These are phyloP conservation scores for Vesta saturnalis DNA, from an alignment of 2,888 invertebrate species.

Conservation along the genomic window DNA sequence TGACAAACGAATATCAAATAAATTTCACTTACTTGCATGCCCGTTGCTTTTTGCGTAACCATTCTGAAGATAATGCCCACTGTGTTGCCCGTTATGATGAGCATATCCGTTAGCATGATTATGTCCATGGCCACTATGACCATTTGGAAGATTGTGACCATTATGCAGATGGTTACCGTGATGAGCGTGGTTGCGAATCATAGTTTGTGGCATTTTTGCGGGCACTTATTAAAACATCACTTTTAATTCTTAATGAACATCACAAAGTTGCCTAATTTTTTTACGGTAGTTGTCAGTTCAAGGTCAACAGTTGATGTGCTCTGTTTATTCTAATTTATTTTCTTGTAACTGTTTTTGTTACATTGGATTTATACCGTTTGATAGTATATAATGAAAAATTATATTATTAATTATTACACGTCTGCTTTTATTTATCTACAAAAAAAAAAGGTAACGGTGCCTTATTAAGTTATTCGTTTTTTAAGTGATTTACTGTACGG, in stretches of 20 bases:
- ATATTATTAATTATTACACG: constrained; percentile 24
- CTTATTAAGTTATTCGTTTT: not conserved
- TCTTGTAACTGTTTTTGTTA: constrained; percentile 33
- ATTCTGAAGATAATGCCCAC: constrained; percentile 49
- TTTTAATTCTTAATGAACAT: too few species aligned
- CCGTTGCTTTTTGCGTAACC: constrained; percentile 55
- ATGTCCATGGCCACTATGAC: constrained; percentile 45
- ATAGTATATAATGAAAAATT: constrained; percentile 15
- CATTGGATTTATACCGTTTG: constrained; percentile 25
- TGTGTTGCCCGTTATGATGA: constrained; percentile 48
- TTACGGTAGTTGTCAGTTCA: constrained; percentile 36
- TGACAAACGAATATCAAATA: not conserved
- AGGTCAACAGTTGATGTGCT: constrained; percentile 35
- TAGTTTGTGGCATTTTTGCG: constrained; percentile 53
- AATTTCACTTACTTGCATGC: constrained; percentile 52
- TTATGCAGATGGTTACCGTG: constrained; percentile 19
- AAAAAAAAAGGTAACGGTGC: not conserved
- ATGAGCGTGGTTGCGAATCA: constrained; percentile 44
- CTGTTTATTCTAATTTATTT: constrained; percentile 35
- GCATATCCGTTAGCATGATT: constrained; percentile 44
- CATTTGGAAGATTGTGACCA: constrained; percentile 37
- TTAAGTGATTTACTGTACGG: not conserved
- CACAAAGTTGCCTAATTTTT: constrained; percentile 16
- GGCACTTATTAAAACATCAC: constrained; percentile 23
- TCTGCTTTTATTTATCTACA: not conserved